Evolutionary conservation across 2,113 vertebrate genomes (phyloP).

Genomic region (Myrmophylax atrothorax): DNA sequence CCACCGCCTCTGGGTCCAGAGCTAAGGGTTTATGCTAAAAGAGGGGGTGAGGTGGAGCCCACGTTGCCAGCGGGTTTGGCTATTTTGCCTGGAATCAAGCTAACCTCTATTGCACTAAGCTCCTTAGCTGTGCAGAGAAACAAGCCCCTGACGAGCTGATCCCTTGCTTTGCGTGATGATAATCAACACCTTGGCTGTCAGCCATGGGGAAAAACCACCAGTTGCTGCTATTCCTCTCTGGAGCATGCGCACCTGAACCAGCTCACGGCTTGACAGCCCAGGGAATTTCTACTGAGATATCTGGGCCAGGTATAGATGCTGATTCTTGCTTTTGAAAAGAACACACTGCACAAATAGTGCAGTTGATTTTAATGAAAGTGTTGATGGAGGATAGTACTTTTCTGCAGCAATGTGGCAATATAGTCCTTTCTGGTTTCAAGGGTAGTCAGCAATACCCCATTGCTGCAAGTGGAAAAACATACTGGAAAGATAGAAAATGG

Average conservation of each 20-base stretch:
- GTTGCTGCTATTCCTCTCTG: not conserved
- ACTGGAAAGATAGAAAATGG: not conserved
- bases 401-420: not conserved
- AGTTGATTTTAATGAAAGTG: not conserved
- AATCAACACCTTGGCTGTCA: not conserved
- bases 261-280: accelerated
- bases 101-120: not conserved
- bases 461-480: not conserved
- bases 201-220: not conserved
- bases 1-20: not conserved
- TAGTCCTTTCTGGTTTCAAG: not conserved
- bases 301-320: not conserved
- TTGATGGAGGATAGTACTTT: not conserved
- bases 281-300: not conserved
- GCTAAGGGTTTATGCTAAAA: not conserved
- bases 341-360: not conserved
- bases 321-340: not conserved
- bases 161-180: not conserved
- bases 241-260: accelerated
- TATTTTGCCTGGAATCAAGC: not conserved
- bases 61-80: not conserved
- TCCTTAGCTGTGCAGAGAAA: conserved; percentile 15
- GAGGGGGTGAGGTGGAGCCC: not conserved
- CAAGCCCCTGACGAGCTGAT: conserved; percentile 9
- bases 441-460: not conserved